phyloP scores from a whole-genome alignment of 2,888 invertebrate species.

The Ophion slaviceki region DNA sequence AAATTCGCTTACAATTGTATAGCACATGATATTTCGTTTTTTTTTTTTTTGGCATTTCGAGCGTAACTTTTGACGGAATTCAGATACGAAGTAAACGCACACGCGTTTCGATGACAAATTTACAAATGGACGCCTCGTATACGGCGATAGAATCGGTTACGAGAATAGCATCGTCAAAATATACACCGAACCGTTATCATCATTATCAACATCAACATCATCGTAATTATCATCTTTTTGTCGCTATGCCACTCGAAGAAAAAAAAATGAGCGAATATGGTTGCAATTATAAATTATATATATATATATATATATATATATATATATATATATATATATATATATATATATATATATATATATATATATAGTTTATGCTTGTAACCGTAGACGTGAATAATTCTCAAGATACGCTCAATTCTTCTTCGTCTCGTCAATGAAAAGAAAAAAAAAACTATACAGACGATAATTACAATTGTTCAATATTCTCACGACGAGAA shows the following conservation, averaged over 20 bases:
- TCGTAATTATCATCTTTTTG: slow-evolving; percentile 31
- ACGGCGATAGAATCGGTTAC: slow-evolving; percentile 70
- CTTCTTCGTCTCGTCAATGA: not conserved
- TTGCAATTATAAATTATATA: slow-evolving; percentile 29
- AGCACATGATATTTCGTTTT: not conserved
- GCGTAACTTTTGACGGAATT: slow-evolving; percentile 37
- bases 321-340: not conserved
- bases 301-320: not conserved
- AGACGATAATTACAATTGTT: slow-evolving; percentile 40
- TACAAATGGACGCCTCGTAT: slow-evolving; percentile 74
- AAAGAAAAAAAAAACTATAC: not conserved
- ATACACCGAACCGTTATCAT: slow-evolving; percentile 76
- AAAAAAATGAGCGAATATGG: slow-evolving; percentile 12
- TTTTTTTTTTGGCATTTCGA: slow-evolving; percentile 1
- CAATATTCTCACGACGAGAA: slow-evolving; percentile 72
- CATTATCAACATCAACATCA: slow-evolving; percentile 24
- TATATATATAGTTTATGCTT: not conserved
- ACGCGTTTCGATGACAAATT: slow-evolving; percentile 64
- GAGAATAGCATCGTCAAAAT: slow-evolving; percentile 81
- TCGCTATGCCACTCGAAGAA: slow-evolving; percentile 56
- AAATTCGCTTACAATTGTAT: slow-evolving; percentile 8
- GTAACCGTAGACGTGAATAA: not conserved
- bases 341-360: not conserved
- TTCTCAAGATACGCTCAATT: slow-evolving; percentile 5
- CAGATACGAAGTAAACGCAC: slow-evolving; percentile 11